Evolutionary conservation across 2,888 invertebrate species (phyloP).

Genomic region (Agrotis clavis): DNA sequence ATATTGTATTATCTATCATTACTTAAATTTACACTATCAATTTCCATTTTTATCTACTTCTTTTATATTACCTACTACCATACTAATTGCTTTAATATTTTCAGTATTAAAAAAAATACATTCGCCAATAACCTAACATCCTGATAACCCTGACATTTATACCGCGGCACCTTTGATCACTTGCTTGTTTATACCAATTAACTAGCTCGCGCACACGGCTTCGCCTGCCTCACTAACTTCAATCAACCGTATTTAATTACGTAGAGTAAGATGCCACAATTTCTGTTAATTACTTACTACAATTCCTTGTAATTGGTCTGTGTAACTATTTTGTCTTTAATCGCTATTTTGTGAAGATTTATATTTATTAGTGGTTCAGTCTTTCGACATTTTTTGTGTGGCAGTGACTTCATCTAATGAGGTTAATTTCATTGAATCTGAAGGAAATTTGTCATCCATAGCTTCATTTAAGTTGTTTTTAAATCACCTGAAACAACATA

Average conservation of each 20-base stretch:
- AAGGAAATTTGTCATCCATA: too few relatives aligned
- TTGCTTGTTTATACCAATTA: constrained; percentile 69
- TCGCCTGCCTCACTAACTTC: constrained; percentile 51
- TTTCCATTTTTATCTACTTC: not conserved
- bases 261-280: constrained; percentile 52
- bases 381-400: not conserved
- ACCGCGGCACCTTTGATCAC: constrained; percentile 74
- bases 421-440: too few relatives aligned
- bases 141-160: constrained; percentile 67
- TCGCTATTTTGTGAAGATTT: constrained; percentile 46
- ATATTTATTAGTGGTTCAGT: constrained; percentile 27
- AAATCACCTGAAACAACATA: too few relatives aligned
- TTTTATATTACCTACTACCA: too few relatives aligned
- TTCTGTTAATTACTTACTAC: constrained; percentile 56
- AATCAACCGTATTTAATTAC: constrained; percentile 65
- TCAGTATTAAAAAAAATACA: constrained; percentile 12
- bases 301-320: constrained; percentile 60
- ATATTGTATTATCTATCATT: too few relatives aligned
- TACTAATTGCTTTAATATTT: not conserved
- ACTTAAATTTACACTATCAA: too few relatives aligned
- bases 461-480: too few relatives aligned
- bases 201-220: constrained; percentile 59
- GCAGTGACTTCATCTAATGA: not conserved
- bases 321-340: constrained; percentile 46
- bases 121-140: constrained; percentile 31